Conservation (phyloP, 2,113 vertebrate genomes). For the Upupa epops region DNA sequence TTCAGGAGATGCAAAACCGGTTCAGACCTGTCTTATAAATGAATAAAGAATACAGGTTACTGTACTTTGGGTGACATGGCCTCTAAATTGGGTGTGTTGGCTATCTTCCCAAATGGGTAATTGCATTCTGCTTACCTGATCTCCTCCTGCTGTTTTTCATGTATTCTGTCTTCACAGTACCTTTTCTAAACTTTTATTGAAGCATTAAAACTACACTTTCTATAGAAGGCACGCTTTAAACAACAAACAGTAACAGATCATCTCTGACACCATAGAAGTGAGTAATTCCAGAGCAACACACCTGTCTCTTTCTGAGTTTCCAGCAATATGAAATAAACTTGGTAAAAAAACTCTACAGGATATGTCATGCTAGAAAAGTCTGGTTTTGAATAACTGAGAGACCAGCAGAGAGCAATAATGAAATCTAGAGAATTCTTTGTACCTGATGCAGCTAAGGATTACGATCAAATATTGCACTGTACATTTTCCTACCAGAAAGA, state of each 20-base stretch:
- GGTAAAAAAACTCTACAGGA: not conserved
- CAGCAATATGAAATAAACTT: not conserved
- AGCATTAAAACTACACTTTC: not conserved
- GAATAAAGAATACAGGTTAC: not conserved
- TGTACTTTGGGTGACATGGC: not conserved
- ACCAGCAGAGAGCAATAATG: not conserved
- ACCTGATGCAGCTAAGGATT: not conserved
- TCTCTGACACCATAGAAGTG: not conserved
- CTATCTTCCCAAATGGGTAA: slow-evolving; percentile 1
- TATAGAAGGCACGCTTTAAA: not conserved
- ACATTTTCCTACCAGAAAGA: not conserved
- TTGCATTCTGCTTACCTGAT: slow-evolving; percentile 6
- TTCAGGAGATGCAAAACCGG: not conserved
- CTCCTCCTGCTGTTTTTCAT: not conserved
- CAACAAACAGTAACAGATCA: not conserved
- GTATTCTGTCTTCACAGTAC: not conserved
- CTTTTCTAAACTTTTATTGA: not conserved
- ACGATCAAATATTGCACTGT: not conserved
- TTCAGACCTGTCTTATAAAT: not conserved
- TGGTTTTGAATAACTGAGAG: not conserved
- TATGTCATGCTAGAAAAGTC: not conserved
- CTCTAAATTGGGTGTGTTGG: not conserved
- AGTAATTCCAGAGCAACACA: not conserved
- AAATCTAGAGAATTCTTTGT: not conserved
- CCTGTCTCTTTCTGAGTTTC: not conserved